These are phyloP conservation scores for Hippocampus kuda DNA, from an alignment of 2,797 vertebrate species.

Conservation along the genomic window DNA sequence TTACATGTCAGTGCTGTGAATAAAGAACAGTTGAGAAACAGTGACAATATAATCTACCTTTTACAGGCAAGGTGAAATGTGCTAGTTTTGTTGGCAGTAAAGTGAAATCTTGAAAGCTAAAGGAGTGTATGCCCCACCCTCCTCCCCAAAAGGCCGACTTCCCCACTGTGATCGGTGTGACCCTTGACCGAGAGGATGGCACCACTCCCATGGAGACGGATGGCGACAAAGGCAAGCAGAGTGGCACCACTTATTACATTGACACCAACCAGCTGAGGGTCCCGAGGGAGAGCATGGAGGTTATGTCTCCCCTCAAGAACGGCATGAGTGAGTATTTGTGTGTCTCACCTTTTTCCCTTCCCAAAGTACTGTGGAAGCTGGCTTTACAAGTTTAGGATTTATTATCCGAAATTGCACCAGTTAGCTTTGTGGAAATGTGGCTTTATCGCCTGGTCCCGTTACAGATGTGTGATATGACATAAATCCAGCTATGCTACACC, in stretches of 20 bases:
- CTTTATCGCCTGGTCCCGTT: background rate
- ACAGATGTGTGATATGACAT: background rate
- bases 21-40: background rate
- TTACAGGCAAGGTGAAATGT: background rate
- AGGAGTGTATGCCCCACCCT: background rate
- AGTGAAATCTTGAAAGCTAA: background rate
- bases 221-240: constrained; percentile 88
- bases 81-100: background rate
- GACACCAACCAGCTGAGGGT: constrained; percentile 95
- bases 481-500: background rate
- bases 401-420: too few species aligned
- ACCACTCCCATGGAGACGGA: constrained; percentile 93
- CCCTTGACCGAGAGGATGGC: constrained; percentile 90
- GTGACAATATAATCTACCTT: background rate
- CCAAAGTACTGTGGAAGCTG: background rate
- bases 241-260: constrained; percentile 89
- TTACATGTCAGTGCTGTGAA: background rate
- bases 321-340: constrained; percentile 84
- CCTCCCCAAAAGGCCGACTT: constrained; percentile 82
- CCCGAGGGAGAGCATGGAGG: constrained; percentile 93
- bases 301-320: constrained; percentile 96
- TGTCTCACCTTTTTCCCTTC: background rate
- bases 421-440: background rate
- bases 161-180: constrained; percentile 92
- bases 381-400: background rate